Base-by-base conservation (phyloP, 2,888 invertebrate genomes). In the Pammene aurita region DNA sequence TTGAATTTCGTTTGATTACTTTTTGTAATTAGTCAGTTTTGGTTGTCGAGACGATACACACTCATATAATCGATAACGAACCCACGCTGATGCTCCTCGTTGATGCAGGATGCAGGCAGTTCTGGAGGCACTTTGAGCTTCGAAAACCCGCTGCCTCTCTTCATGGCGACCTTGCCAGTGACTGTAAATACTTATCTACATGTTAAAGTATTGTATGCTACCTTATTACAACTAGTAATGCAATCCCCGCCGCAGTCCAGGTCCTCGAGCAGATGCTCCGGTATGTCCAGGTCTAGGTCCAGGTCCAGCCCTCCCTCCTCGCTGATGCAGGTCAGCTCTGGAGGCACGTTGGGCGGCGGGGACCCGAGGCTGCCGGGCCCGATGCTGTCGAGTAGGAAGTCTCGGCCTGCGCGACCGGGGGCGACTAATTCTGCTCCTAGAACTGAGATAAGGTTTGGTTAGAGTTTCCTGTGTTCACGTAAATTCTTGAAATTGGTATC, bases 241-340 rank as follows among this genome's bases (percentile, higher is more conserved):
- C 96, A 96, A 84, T 96, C 96, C 66, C 96, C 96, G 73, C 96
- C 96, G 82, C 96, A 96, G 82, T 96, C 96, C 74, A 96, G 89
- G 79, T 96, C 96, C 71, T 96, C 96, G 41, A 96, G 92, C 67
- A 96, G 86, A 82, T 96, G 96, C 79, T 96, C 96, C 0, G 92
- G 92, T 78, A 92, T 88, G 62, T 92, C 92, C 68, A 92, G 80
- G 18, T 96, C 96, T 56, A 96, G 92, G 85, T 96, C 96, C 93
- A 96, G 95, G 79, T 96, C 96, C 0, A 96, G 95, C 62, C 96
- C 96, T 35, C 96, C 96, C 81, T 97, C 97, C 85, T 97, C 97
- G 58, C 96, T 96, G 83, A 96, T 96, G 87, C 96, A 96, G 13
- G 96, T 96, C 73, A 97, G 93, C 85, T 96, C 96, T 0, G 95